Base-by-base conservation (phyloP, 2,888 invertebrate genomes). In the Taphrorychus bicolor region DNA sequence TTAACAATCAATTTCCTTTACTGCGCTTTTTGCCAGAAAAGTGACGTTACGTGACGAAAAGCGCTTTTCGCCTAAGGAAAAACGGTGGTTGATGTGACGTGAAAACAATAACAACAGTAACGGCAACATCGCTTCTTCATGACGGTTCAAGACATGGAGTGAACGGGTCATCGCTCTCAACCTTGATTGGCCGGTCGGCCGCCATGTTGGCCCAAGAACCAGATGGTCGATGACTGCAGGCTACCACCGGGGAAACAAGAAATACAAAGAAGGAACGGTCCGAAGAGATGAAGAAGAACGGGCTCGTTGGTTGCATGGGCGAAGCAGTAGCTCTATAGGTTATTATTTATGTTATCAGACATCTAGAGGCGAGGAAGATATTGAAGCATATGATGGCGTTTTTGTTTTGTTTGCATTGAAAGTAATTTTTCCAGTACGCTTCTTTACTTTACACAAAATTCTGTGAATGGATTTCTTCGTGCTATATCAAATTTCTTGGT, bases 201-300 rank as follows among this genome's bases (percentile, higher is more conserved):
- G 68, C 68, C 68, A 68, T 68, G 56, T 68, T 68, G 63, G 32
- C 22, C 3, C 14, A 49, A 24, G 51, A 59, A 57, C 68, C 68
- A 68, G 68, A 68, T 68, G 68, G 68, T 63, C 63, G 68, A 68
- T 59, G 68, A 68, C 63, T 68, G 68, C 59, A 42, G 68, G 59
- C 59, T 42, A 68, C 49, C 57, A 62, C 67, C 57, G 60, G 19
- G 54, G 53, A 52, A 59, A 56, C 52, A 66, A 60, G 57, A 51
- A 42, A 53, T 49, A 49, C 56, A 63, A 48, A 63, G 56, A 51
- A 56, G 32, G 18, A 49, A 48, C 24, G 54, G 42, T 58, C 49
- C 57, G 32, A 59, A 52, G 5, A 23, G 40, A 60, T 40, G 45
- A 45, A 21, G 45, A 62, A 62, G 32, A 48, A 56, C 53, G 24